Conservation (phyloP, 2,888 invertebrate genomes). For the Eupithecia inturbata region DNA sequence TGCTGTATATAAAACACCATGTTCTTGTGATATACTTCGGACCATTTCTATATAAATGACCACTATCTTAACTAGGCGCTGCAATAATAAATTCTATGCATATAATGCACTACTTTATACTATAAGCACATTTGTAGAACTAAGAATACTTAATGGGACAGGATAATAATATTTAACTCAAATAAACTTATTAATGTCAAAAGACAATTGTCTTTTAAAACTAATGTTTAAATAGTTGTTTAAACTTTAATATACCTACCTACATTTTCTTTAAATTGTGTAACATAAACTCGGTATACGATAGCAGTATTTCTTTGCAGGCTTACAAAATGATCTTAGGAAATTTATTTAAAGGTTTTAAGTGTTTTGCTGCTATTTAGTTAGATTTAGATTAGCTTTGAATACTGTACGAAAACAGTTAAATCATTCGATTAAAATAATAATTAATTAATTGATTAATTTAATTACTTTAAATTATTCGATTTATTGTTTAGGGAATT, state of each 20-base stretch:
- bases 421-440: conserved; percentile 7
- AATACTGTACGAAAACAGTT: conserved; percentile 35
- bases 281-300: background rate
- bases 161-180: conserved; percentile 21
- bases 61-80: conserved; percentile 47
- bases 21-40: conserved; percentile 44
- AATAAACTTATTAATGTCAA: conserved; percentile 3
- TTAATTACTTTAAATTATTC: conserved; percentile 10
- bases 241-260: background rate
- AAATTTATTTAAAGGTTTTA: background rate
- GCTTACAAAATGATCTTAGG: conserved; percentile 16
- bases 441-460: too few relatives aligned
- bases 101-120: conserved; percentile 51
- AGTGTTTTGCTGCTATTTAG: conserved; percentile 41
- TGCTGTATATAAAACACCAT: conserved; percentile 31
- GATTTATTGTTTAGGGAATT: conserved; percentile 8
- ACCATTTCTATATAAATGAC: conserved; percentile 52
- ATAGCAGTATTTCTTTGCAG: conserved; percentile 10
- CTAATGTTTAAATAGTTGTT: background rate
- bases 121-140: conserved; percentile 37
- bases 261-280: background rate
- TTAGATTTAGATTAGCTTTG: conserved; percentile 37
- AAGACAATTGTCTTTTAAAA: background rate
- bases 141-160: conserved; percentile 36
- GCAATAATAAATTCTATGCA: conserved; percentile 43